Base-by-base conservation (phyloP, 2,113 vertebrate genomes). In the Saguinus imperator region DNA sequence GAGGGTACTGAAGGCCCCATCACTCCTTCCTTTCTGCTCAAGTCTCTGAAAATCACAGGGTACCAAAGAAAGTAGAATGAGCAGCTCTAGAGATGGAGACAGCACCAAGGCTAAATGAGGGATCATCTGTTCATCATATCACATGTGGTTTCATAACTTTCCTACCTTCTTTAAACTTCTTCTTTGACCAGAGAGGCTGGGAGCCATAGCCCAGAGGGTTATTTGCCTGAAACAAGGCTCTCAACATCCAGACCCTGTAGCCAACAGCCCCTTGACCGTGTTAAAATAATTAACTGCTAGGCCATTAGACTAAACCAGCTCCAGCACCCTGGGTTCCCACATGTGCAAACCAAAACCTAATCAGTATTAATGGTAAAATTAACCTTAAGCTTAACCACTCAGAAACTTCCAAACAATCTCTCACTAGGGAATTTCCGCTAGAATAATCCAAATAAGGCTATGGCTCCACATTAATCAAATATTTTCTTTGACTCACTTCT, bases 21-120 rank as follows among this genome's bases (percentile, higher is more conserved):
- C 0, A 8, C 0, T 0, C 5, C 40, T 40, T 5, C 5, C 3
- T 64, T 85, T 82, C 77, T 87, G 7, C 18, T 40, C 0, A 45
- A 11, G 16, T n/a, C 27, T 21, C 52, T 48, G 11, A 50, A 61
- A 85, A 57, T 45, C 8, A 48, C 25, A n/a, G 4, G 23, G 3
- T 14, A 45, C 35, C 6, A 13, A 23, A 21, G 6, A 66, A 81
- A 35, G 27, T 27, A 70, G 18, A 66, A 37, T 0, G 9, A 66
- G 10, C 27, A 29, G 3, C 13, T 70, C 45, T 37, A 35, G 17
- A 45, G 17, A 1, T 13, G 18, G 5, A n/a, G 25, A 35, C 7
- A 23, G 23, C n/a, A 76, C 8, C n/a, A 16, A 21, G 4, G 48
- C 29, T 84, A 48, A 86, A 50, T 35, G 29, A 5, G 58, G 58